Base-by-base conservation (phyloP, 2,888 invertebrate genomes). In the Lycocerus yunnanus region DNA sequence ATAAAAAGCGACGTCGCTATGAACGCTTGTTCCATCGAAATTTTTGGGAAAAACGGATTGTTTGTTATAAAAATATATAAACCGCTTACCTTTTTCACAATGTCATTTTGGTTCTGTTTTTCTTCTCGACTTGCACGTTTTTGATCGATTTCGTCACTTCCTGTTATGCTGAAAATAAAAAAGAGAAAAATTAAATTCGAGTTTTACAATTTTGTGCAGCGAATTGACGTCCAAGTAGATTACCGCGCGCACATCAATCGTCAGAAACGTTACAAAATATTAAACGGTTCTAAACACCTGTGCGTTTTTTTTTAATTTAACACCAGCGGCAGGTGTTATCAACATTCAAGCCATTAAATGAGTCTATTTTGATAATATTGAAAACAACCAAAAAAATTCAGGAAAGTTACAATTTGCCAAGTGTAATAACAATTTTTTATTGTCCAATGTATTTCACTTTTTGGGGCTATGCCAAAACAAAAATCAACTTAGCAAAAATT, bases 61-160 rank as follows among this genome's bases (percentile, higher is more conserved):
- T 21, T 21, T 2, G 15, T 14, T 61, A 8, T 16, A 10, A 27
- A 27, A 27, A 11, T 11, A 11, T 27, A 18, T 18, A 18, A 18
- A 66, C 15, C 68, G 66, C 76, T 78, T 71, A 66, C 72, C 76
- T 71, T 77, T 76, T 15, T 79, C 68, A 63, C 75, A 68, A 60
- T 75, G 14, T 60, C 61, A 18, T 16, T 43, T 43, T 63, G 18
- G 18, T n/a, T 18, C 6, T n/a, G 15, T 63, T 63, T 63, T 13
- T 63, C 15, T 63, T 20, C 15, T 63, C 61, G 20, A 18, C 16
- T 20, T n/a, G 16, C 2, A 18, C 61, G 15, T 2, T 63, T 63
- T 18, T 63, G 77, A 76, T 88, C 89, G 43, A 89, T 89, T 71
- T 91, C 90, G 78, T 91, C 91, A 81, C 90, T 90, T 78, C 90